Base-by-base conservation (phyloP, 2,113 vertebrate species). In the Setophaga petechia region DNA sequence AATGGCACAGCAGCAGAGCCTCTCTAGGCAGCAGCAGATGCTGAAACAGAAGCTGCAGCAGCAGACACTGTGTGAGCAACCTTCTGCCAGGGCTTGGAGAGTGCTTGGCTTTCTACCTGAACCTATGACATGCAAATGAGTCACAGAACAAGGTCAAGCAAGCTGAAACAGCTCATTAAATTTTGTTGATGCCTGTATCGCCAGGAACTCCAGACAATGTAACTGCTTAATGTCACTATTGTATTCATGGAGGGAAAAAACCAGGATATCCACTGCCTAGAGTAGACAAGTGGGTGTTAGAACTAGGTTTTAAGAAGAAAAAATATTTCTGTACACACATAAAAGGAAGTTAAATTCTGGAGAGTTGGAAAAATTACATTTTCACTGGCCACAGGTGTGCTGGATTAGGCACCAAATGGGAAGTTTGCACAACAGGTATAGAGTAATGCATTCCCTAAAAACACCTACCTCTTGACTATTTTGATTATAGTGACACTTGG, bases 131-230 rank as follows among this genome's bases (percentile, higher is more conserved):
- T 2, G 2, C 24, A 75, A 94, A 65, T 1, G 4, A 92, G 88
- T 83, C 5, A 2, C 74, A 76, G 68, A 95, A 94, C 68, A 91
- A 66, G 65, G 89, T 85, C 74, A 91, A 83, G 66, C 58, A 76
- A 89, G 88, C 43, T 84, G 75, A 80, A 95, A 85, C 55, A 94
- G 9, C 37, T 93, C 76, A 77, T 73, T 88, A 43, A 54, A 67
- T 68, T 67, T 72, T 13, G 2, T 13, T 13, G 5, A 84, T 47
- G 86, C 51, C 61, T 21, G 18, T n/a, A 74, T 47, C 37, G 54
- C 76, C 76, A 80, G 46, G 47, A 80, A 52, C 46, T 74, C 67
- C 68, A 71, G 47, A 66, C 51, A 43, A 47, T 54, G 33, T 25
- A 80, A 71, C 63, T 58, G 55, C 72, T 74, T 80, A 43, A 80